Base-by-base conservation (phyloP, 2,113 vertebrate genomes). In the Corydoras maculifer region DNA sequence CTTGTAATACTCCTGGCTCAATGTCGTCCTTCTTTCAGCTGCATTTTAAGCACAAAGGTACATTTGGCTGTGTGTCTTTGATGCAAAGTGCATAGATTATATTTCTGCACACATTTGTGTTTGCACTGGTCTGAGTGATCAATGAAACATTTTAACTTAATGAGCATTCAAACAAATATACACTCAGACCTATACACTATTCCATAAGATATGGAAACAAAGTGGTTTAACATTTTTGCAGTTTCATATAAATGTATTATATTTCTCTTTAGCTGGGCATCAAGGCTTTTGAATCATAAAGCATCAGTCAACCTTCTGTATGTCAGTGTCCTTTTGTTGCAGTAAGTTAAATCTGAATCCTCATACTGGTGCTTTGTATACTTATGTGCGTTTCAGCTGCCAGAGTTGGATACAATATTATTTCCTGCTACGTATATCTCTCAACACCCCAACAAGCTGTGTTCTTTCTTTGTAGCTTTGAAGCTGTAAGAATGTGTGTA, bases 111-210 rank as follows among this genome's bases (percentile, higher is more conserved):
- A 10, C 32, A 35, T 67, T 61, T 67, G 64, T 60, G 64, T 67
- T 68, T 73, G 72, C 67, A n/a, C 31, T 29, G n/a, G 9, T 13
- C 67, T 64, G 70, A 66, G 51, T 30, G 64, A 58, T 73, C 72
- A 68, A 53, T 57, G 4, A 62, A 43, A 64, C 57, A 64, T 25
- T 43, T 63, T 7, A 53, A 35, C 15, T 8, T 14, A 58, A 54
- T 65, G 57, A 58, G 50, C 25, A 60, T 9, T 3, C 31, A 62
- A 8, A 72, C 15, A 25, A 29, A 29, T n/a, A 25, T 64, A 53
- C 59, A 63, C 57, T 51, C 30, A 25, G 43, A 58, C 54, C 29
- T 58, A 25, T 14, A 35, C 54, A 60, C 25, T 50, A 9, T 9
- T 50, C n/a, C n/a, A n/a, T n/a, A n/a, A n/a, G n/a, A n/a, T n/a